phyloP scores from a whole-genome alignment of 2,888 invertebrate genomes.

The Hypolimnas misippus region DNA sequence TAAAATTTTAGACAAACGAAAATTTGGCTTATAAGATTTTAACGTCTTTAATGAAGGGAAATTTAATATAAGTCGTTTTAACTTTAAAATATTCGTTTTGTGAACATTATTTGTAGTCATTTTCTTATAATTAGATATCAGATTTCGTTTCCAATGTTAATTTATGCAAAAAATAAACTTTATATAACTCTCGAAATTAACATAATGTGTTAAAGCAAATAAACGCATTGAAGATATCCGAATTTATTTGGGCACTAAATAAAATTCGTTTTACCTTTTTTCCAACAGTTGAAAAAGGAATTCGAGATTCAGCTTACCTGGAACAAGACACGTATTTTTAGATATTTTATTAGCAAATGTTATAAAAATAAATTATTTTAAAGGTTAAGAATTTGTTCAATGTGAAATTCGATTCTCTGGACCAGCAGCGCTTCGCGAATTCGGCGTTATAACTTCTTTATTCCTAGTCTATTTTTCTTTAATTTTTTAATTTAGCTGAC shows the following conservation, averaged over 20 bases:
- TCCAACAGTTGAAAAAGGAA: constrained; percentile 17
- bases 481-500: too few relatives aligned
- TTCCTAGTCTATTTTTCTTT: too few relatives aligned
- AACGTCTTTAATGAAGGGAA: too few relatives aligned
- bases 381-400: neutral
- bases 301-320: constrained; percentile 47
- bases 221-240: neutral
- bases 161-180: neutral
- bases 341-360: constrained; percentile 21
- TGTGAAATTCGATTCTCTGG: too few relatives aligned
- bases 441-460: too few relatives aligned
- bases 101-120: too few relatives aligned
- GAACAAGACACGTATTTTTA: constrained; percentile 45
- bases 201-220: neutral
- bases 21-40: too few relatives aligned
- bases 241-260: constrained; percentile 2
- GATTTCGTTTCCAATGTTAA: neutral
- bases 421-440: too few relatives aligned
- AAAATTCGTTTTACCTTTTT: constrained; percentile 29
- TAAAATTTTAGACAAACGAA: too few relatives aligned
- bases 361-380: neutral
- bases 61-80: too few relatives aligned
- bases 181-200: constrained; percentile 2
- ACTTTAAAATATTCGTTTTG: too few relatives aligned
- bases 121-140: too few relatives aligned